Conservation (phyloP, 2,113 vertebrate species). For the Chiloscyllium plagiosum region DNA sequence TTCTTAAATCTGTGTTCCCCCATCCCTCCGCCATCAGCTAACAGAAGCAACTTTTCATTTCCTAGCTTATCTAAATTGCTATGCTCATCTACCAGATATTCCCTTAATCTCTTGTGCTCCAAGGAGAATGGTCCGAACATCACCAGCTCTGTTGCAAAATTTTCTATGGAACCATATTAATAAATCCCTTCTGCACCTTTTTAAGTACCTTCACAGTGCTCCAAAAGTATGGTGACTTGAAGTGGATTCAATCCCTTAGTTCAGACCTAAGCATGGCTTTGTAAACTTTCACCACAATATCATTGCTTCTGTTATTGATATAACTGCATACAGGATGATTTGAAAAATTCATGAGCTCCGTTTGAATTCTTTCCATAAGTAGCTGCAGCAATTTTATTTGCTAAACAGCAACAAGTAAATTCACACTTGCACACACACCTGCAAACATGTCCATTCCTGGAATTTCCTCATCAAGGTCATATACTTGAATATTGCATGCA, state of each 20-base stretch:
- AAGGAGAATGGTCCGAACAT: background rate
- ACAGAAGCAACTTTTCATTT: background rate
- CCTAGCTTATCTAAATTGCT: background rate
- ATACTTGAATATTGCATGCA: too few relatives aligned
- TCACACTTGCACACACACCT: background rate
- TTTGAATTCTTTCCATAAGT: background rate
- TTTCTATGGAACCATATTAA: background rate
- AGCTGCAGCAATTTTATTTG: background rate
- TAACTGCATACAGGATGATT: background rate
- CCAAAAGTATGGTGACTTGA: background rate
- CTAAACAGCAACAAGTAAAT: too few relatives aligned
- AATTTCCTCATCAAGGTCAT: too few relatives aligned
- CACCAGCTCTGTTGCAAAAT: background rate
- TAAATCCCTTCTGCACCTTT: background rate
- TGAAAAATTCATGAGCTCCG: background rate
- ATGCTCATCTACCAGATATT: background rate
- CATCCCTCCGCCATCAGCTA: background rate
- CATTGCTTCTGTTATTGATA: background rate
- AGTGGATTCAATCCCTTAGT: background rate
- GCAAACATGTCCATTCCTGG: background rate
- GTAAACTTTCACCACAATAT: background rate
- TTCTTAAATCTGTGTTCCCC: too few relatives aligned
- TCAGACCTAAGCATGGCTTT: background rate
- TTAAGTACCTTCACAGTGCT: background rate
- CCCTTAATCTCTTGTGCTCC: background rate